Percentiles rank a stretch among this genome's conserved stretches.
phyloP scores from a whole-genome alignment of 2,113 vertebrate genomes.

The Tachycineta bicolor region DNA sequence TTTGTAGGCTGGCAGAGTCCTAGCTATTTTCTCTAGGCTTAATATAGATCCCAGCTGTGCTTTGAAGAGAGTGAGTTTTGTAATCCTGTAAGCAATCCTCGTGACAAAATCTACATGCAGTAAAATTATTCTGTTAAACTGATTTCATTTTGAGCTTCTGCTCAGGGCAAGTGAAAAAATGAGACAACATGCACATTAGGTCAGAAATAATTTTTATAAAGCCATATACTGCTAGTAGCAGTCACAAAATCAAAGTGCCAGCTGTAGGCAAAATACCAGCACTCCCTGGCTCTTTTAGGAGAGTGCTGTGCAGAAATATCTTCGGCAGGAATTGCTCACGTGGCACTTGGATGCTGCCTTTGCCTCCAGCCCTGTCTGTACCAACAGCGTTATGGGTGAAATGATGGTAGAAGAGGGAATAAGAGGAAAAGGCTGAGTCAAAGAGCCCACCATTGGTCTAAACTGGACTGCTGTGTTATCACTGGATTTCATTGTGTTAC shows the following conservation, averaged over 20 bases:
- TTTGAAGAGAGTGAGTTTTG: slow-evolving; percentile 24
- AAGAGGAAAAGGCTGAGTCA: not conserved
- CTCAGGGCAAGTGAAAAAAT: not conserved
- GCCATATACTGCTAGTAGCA: not conserved
- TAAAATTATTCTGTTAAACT: slow-evolving; percentile 29
- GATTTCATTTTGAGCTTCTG: not conserved
- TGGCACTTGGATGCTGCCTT: not conserved
- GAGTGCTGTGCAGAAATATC: slow-evolving; percentile 1
- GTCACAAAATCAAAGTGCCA: slow-evolving; percentile 6
- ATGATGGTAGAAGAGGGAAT: not conserved
- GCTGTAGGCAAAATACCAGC: slow-evolving; percentile 9
- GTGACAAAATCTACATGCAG: not conserved
- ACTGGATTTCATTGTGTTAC: not conserved
- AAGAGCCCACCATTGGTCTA: not conserved
- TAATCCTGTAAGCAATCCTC: slow-evolving; percentile 25
- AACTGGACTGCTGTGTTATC: not conserved
- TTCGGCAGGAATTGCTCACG: not conserved
- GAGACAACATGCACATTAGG: not conserved
- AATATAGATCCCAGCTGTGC: slow-evolving; percentile 53
- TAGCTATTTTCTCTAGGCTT: slow-evolving; percentile 36
- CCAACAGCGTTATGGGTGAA: not conserved
- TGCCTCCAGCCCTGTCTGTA: not conserved
- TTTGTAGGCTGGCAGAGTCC: slow-evolving; percentile 32
- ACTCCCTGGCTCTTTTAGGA: not conserved
- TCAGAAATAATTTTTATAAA: slow-evolving; percentile 31